Evolutionary conservation across 1,140 invertebrate genomes (phyloP).

Genomic region (Pseudobourletiella spinata): DNA sequence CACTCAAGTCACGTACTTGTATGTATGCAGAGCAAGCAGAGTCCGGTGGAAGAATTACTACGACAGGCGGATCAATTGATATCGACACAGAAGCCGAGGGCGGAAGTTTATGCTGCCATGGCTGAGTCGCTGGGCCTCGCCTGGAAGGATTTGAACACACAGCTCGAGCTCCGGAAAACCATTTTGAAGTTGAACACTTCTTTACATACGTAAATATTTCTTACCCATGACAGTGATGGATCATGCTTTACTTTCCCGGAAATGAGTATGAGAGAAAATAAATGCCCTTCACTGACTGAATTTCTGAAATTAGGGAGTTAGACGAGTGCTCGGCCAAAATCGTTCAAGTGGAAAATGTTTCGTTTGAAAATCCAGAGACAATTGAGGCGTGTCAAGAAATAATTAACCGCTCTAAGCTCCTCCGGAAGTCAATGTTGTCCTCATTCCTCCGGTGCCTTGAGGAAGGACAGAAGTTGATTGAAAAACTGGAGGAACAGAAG

Average conservation of each 20-base stretch:
- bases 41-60: constrained; percentile 79
- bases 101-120: constrained; percentile 81
- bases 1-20: no score
- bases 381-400: constrained; percentile 57
- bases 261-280: no score
- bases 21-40: constrained; percentile 67
- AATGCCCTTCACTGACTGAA: not conserved
- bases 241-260: not conserved
- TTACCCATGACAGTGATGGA: not conserved
- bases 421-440: constrained; percentile 60
- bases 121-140: constrained; percentile 75
- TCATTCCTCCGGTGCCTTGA: constrained; percentile 64
- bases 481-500: constrained; percentile 57
- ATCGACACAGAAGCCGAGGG: constrained; percentile 62
- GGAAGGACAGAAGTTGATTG: constrained; percentile 65
- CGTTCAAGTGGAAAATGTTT: not conserved
- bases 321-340: constrained; percentile 3
- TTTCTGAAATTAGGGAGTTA: not conserved
- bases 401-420: constrained; percentile 53
- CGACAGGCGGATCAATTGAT: constrained; percentile 75
- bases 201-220: constrained; percentile 13
- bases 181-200: constrained; percentile 42
- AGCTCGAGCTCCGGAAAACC: constrained; percentile 57
- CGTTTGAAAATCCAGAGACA: constrained; percentile 48
- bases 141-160: constrained; percentile 65